phyloP scores from a whole-genome alignment of 2,888 invertebrate species.

The Dicranocentrus wangi region DNA sequence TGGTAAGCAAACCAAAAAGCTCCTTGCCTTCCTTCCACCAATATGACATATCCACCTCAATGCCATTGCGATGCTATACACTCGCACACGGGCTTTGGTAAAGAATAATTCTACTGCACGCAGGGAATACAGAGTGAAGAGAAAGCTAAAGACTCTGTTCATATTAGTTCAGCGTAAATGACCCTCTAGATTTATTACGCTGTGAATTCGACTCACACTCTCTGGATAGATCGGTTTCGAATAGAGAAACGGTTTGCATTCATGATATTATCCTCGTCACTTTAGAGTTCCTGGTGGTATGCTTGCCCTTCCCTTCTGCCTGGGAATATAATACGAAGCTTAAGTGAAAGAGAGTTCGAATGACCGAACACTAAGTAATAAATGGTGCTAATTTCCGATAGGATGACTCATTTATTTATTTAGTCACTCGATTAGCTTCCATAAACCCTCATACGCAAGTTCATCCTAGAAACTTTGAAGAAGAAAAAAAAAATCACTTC shows the following conservation, averaged over 20 bases:
- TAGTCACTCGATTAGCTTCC: constrained; percentile 58
- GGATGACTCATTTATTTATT: constrained; percentile 63
- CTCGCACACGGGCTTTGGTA: neutral
- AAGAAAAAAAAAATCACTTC: no score
- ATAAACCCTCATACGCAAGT: no score
- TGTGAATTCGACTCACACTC: constrained; percentile 48
- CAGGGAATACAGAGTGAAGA: constrained; percentile 39
- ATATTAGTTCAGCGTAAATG: constrained; percentile 68
- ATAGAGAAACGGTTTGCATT: constrained; percentile 49
- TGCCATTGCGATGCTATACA: neutral
- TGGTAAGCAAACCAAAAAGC: no score
- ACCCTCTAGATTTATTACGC: constrained; percentile 67
- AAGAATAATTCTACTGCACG: neutral
- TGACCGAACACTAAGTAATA: constrained; percentile 49
- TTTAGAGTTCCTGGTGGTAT: neutral
- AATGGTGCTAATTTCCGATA: constrained; percentile 52
- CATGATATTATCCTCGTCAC: constrained; percentile 34
- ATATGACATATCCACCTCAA: no score
- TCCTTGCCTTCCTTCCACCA: no score
- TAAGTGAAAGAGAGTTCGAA: constrained; percentile 46
- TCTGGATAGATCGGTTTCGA: constrained; percentile 47
- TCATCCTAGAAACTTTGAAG: no score
- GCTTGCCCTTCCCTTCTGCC: constrained; percentile 28
- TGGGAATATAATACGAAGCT: constrained; percentile 10
- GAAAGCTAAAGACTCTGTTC: constrained; percentile 61